These are phyloP conservation scores for Xanthostigma xanthostigma DNA, from an alignment of 2,888 invertebrate species.

Conservation along the genomic window DNA sequence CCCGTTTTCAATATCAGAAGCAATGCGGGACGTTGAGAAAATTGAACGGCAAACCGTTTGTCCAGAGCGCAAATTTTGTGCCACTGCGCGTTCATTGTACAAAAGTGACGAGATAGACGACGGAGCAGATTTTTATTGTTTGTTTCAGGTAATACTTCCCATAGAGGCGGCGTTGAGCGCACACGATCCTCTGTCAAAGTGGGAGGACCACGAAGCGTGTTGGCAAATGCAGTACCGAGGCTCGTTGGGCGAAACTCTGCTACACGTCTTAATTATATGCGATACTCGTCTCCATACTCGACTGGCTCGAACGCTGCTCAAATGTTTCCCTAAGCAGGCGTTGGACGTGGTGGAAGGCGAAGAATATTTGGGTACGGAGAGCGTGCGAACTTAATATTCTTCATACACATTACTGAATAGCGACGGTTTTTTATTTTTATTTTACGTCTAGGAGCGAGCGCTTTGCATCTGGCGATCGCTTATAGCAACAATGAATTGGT, in stretches of 20 bases:
- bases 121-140: not conserved
- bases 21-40: too few species aligned
- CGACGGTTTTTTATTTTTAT: not conserved
- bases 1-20: too few species aligned
- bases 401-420: too few species aligned
- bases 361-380: constrained; percentile 69
- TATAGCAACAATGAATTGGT: constrained; percentile 92
- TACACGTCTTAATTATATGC: constrained; percentile 90
- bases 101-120: not conserved
- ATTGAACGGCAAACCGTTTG: too few species aligned
- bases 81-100: not conserved
- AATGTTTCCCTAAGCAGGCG: constrained; percentile 80
- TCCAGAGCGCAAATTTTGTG: too few species aligned
- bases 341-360: constrained; percentile 94
- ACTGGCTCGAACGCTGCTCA: constrained; percentile 76
- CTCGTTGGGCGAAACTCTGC: constrained; percentile 82
- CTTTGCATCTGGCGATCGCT: constrained; percentile 90
- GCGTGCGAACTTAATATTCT: too few species aligned
- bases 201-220: constrained; percentile 85
- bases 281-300: constrained; percentile 70
- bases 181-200: constrained; percentile 76
- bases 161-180: constrained; percentile 74
- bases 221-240: constrained; percentile 97
- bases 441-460: constrained; percentile 59
- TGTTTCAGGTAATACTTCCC: constrained; percentile 53